Percentiles rank a stretch among this genome's conserved stretches.
Conservation (phyloP, 2,113 vertebrate genomes). For the Paradoxurus hermaphroditus region DNA sequence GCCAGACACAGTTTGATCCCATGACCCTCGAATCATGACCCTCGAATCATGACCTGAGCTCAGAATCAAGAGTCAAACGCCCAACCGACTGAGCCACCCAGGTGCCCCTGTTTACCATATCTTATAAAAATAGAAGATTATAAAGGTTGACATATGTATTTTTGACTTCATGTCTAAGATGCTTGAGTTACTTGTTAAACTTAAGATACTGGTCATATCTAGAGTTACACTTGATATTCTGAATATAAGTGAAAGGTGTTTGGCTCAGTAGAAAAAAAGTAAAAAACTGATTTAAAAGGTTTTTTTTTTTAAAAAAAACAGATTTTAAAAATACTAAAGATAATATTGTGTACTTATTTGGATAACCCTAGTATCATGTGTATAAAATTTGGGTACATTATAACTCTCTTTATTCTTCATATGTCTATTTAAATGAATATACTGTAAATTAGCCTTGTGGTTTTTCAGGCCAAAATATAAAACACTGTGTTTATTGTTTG, state of each 20-base stretch:
- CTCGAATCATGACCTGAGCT: no score
- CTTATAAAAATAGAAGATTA: not conserved
- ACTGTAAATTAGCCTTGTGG: not conserved
- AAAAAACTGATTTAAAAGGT: not conserved
- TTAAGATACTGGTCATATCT: not conserved
- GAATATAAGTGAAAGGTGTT: not conserved
- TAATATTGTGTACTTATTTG: not conserved
- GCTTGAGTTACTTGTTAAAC: not conserved
- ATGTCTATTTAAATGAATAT: not conserved
- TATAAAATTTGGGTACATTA: not conserved
- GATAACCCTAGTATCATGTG: not conserved
- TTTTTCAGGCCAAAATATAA: not conserved
- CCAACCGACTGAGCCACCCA: no score
- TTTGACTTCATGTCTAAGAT: conserved; percentile 15
- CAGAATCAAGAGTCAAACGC: no score
- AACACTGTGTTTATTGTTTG: not conserved
- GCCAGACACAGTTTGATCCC: no score
- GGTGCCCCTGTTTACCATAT: not conserved
- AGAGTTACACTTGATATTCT: not conserved
- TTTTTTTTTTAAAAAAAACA: not conserved
- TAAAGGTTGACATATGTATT: not conserved
- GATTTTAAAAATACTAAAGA: not conserved
- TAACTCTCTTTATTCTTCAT: not conserved
- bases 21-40: no score
- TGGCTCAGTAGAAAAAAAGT: not conserved